Evolutionary conservation across 1,140 invertebrate genomes (phyloP).

Genomic region (Orius insidiosus): DNA sequence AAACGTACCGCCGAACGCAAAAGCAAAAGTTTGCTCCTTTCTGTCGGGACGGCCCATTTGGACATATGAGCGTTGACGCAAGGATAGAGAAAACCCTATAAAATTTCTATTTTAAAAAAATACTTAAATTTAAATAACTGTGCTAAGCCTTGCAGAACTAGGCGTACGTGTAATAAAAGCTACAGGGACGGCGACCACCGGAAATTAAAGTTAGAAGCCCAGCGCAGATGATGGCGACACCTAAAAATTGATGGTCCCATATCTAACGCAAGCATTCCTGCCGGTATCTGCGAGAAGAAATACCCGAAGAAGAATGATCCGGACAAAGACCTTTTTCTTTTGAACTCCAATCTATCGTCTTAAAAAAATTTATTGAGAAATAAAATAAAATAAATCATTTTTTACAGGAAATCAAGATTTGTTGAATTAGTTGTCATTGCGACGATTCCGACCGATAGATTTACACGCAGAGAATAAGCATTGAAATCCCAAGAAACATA

Average conservation of each 20-base stretch:
- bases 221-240: neutral
- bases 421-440: conserved; percentile 71
- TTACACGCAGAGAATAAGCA: conserved; percentile 81
- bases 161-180: conserved; percentile 51
- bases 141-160: conserved; percentile 64
- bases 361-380: conserved; percentile 28
- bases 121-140: conserved; percentile 29
- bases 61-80: conserved; percentile 17
- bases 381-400: conserved; percentile 17
- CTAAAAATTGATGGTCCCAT: neutral
- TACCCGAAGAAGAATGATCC: conserved; percentile 78
- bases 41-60: conserved; percentile 18
- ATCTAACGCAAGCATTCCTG: conserved; percentile 54
- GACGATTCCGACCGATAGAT: conserved; percentile 83
- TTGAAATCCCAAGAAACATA: conserved; percentile 59
- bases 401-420: conserved; percentile 35
- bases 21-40: conserved; percentile 17
- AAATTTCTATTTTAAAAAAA: conserved; percentile 1
- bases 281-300: conserved; percentile 71
- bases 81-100: conserved; percentile 17
- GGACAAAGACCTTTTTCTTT: conserved; percentile 61
- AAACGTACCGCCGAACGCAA: conserved; percentile 15
- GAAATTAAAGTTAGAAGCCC: conserved; percentile 56
- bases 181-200: conserved; percentile 49
- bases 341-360: conserved; percentile 60